Base-by-base conservation (phyloP, 2,113 vertebrate genomes). In the Sturnira hondurensis region DNA sequence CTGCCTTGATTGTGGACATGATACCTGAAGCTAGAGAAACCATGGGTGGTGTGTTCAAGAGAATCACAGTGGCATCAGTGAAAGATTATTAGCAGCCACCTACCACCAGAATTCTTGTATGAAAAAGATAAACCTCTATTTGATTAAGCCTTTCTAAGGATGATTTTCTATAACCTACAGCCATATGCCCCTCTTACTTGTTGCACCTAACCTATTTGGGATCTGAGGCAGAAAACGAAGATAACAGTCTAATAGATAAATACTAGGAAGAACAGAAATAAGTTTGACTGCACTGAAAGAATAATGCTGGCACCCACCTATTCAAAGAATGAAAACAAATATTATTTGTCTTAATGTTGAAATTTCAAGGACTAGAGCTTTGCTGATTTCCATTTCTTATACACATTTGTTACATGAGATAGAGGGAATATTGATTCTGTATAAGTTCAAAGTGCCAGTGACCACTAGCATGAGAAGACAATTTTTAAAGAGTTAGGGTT, bases 121-220 rank as follows among this genome's bases (percentile, higher is more conserved):
- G 41, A 74, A 58, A 91, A 90, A 96, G 61, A 76, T 50, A 93
- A 82, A 91, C 50, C 41, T 86, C n/a, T 87, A 26, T 58, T 87
- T 82, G 41, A 52, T 61, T 76, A 86, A 52, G 50, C 24, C 14
- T 94, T 83, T 31, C 61, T 63, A 33, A 77, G 24, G 43, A 74
- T 61, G 13, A 31, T 96, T 86, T 91, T 90, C 47, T 82, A 41
- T 82, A 82, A 82, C 50, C 31, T 78, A 63, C 2, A 41, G 43
- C 16, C 31, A 65, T 56, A 45, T n/a, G 43, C 33, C 77, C 67
- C 84, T 94, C 77, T 78, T 41, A 93, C 26, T 96, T 33, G 65
- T 71, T 47, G 4, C 10, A 65, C 52, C 43, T 92, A 88, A 71
- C n/a, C 36, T 63, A 41, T 33, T 28, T 78, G 77, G 41, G 91